Percentiles rank a stretch among this genome's conserved stretches.
phyloP scores from a whole-genome alignment of 1,140 invertebrate species.

The Dysdera silvatica region DNA sequence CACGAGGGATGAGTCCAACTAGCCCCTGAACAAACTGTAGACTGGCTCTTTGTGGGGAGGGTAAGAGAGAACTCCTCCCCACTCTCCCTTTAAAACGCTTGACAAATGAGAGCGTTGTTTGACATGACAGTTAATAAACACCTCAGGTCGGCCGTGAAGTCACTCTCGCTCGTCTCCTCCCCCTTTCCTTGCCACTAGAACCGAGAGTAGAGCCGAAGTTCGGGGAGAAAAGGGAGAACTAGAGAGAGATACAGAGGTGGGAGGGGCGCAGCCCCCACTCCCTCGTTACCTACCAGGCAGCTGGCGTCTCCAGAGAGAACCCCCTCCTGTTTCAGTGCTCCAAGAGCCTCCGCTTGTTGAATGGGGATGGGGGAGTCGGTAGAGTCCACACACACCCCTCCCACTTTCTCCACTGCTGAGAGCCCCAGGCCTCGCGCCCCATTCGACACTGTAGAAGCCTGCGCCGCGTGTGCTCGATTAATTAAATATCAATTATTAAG shows the following conservation, averaged over 20 bases:
- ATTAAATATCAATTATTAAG: constrained; percentile 32
- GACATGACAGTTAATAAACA: constrained; percentile 31
- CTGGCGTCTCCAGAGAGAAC: constrained; percentile 18
- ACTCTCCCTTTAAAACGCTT: constrained; percentile 21
- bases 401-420: constrained; percentile 20
- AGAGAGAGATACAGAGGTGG: too few relatives aligned
- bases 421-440: constrained; percentile 9
- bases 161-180: constrained; percentile 5
- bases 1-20: too few relatives aligned
- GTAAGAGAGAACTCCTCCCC: too few relatives aligned
- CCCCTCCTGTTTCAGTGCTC: too few relatives aligned
- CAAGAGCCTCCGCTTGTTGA: too few relatives aligned
- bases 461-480: constrained; percentile 21
- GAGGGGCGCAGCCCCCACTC: too few relatives aligned
- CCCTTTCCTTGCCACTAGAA: too few relatives aligned
- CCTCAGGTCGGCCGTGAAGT: constrained; percentile 29
- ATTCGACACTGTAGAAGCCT: constrained; percentile 23
- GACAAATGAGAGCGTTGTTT: constrained; percentile 29
- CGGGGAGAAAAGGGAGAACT: too few relatives aligned
- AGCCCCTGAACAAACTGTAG: too few relatives aligned
- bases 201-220: too few relatives aligned
- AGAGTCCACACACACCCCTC: constrained; percentile 9
- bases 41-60: too few relatives aligned
- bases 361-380: too few relatives aligned
- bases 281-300: constrained; percentile 13